Evolutionary conservation across 1,140 invertebrate species (phyloP), one percentile per base, ranked within the genome.

Genomic region (Nephila pilipes): DNA sequence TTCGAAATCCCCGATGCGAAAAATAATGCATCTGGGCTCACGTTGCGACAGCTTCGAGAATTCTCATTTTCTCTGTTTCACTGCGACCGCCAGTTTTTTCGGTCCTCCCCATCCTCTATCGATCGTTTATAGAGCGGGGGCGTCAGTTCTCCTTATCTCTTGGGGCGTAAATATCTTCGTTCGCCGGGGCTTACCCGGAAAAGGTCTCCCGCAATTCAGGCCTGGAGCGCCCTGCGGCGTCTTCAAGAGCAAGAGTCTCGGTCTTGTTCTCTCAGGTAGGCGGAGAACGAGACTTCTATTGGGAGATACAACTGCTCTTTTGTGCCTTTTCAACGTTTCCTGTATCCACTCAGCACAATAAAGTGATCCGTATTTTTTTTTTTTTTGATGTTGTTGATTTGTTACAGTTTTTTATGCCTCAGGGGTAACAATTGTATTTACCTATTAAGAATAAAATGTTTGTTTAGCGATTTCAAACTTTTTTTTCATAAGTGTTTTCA

Each of bases 81-180:
- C 58, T 36, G 69, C 16, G 29, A 75, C 29, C 29, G 69, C 16
- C 69, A 32, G 5, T 75, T 16, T 75, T 29, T 75, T 75, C 29
- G 12, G 16, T 20, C 32, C 58, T 60, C 58, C 58, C 12, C 58
- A 20, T 18, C 16, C 58, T 22, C 16, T 29, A 75, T 75, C 69
- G 69, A 75, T 75, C 69, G 69, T 75, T 75, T 75, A 75, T 75
- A 16, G 69, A 75, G 69, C 69, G 69, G 29, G 29, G 69, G 29
- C 69, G 69, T 75, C 29, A 36, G 29, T 75, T 75, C 69, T 75
- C 69, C 32, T 75, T 75, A 75, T 75, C 69, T 75, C 69, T 75
- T 18, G 69, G 69, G 69, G 69, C 69, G 69, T 75, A 75, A 75
- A 75, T 29, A 75, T 75, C 69, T 75, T 75, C 69, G 69, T 75